Evolutionary conservation across 2,888 invertebrate genomes (phyloP), one percentile per base, ranked within the genome.

Genomic region (Operophtera brumata): DNA sequence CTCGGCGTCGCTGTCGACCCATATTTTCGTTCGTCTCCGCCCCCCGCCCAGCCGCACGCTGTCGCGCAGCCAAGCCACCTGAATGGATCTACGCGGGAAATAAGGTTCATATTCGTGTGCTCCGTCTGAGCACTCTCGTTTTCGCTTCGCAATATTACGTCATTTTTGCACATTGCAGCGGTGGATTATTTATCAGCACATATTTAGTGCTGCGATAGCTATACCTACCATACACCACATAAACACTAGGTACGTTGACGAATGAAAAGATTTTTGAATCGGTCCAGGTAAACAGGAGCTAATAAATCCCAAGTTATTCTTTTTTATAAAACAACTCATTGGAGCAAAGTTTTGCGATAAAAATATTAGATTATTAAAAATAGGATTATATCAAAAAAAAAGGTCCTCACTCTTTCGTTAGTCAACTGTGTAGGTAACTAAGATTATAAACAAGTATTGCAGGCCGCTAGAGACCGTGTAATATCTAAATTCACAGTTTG

Each of bases 1-100:
- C 54, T 46, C 49, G 74, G 74, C 80, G 79, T 76, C 82, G 82
- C 79, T 76, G 77, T 71, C 87, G 88, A 89, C 88, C 88, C 86
- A 88, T 77, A 77, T 87, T 86, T 73, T 80, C 78, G 74, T 73
- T 80, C 78, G 74, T 60, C 75, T 75, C 67, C 75, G 72, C 77
- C 70, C 75, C 81, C 70, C 75, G 70, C 64, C 54, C 71, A 66
- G 75, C 67, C 73, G 75, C 81, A 76, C 81, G 77, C 84, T 80
- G 82, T 80, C 74, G 77, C 82, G 80, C 72, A 80, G 79, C 76
- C 78, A 76, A 74, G 69, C 71, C 80, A 80, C 75, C 82, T 87
- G 82, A 86, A 86, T 85, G 84, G 78, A 78, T 75, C 78, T 69
- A 71, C 74, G 65, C 70, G 66, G 69, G 70, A 62, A 73, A 78